Evolutionary conservation across 2,888 invertebrate genomes (phyloP).

Genomic region (Omphaloscelis lunosa): DNA sequence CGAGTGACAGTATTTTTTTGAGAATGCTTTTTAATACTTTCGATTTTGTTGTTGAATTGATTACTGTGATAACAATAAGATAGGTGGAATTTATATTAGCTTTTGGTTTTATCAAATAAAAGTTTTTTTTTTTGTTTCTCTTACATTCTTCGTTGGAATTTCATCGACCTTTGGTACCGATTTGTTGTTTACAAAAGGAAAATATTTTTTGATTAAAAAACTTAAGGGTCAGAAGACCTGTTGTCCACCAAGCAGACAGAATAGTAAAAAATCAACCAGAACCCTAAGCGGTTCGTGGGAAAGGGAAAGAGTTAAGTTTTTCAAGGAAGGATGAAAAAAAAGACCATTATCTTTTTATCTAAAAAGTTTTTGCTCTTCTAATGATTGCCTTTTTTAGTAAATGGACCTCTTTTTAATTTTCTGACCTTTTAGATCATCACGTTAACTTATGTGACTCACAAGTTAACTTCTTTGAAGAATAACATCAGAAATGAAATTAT

Average conservation of each 20-base stretch:
- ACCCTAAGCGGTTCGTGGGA: background rate
- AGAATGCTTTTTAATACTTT: slow-evolving; percentile 35
- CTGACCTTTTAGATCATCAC: no score
- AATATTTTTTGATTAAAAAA: no score
- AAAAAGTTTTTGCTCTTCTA: background rate
- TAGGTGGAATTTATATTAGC: background rate
- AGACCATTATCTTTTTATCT: no score
- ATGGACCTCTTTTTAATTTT: background rate
- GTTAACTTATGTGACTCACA: no score
- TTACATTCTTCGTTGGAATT: background rate
- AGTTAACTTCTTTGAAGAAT: no score
- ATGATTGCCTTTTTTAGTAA: background rate
- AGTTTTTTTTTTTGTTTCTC: accelerated
- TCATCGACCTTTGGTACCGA: background rate
- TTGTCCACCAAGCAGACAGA: background rate
- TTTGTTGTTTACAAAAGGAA: background rate
- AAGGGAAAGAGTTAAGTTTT: background rate
- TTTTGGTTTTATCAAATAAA: background rate
- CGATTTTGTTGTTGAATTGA: slow-evolving; percentile 32
- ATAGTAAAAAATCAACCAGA: background rate
- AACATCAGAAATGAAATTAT: no score
- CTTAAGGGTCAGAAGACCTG: no score
- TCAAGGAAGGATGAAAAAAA: no score
- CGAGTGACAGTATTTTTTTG: slow-evolving; percentile 10
- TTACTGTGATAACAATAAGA: background rate